Conservation (phyloP, 1,140 invertebrate species). For the Drosophila pseudoananassae region DNA sequence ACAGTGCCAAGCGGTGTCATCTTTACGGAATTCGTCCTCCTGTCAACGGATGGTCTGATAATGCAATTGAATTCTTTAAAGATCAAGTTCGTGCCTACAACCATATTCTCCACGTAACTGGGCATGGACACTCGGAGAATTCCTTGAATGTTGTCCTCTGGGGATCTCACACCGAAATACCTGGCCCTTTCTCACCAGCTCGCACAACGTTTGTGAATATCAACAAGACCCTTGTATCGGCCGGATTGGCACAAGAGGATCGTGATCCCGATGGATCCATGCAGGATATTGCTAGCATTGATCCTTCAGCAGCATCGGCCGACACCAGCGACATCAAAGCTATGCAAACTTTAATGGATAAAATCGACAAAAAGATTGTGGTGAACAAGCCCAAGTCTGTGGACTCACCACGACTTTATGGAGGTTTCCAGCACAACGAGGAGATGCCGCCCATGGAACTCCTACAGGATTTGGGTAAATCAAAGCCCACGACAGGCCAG, state of each 20-base stretch:
- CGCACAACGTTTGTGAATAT: constrained; percentile 43
- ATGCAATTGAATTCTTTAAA: constrained; percentile 43
- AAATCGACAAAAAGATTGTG: background rate
- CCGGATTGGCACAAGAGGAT: constrained; percentile 15
- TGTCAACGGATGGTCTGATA: constrained; percentile 15
- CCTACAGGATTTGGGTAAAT: constrained; percentile 37
- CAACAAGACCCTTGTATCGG: constrained; percentile 29
- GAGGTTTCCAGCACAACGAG: constrained; percentile 25
- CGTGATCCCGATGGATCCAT: background rate
- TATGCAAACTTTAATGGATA: background rate
- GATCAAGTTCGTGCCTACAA: constrained; percentile 26
- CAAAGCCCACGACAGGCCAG: constrained; percentile 25
- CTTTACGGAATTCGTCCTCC: constrained; percentile 29
- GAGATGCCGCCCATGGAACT: constrained; percentile 54
- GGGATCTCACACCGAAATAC: constrained; percentile 28
- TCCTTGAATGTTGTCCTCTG: constrained; percentile 31
- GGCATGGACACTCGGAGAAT: constrained; percentile 10
- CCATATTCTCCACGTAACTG: constrained; percentile 7
- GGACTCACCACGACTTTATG: background rate
- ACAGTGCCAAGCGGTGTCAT: constrained; percentile 37
- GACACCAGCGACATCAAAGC: background rate
- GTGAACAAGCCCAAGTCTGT: too few relatives aligned
- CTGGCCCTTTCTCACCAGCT: constrained; percentile 45
- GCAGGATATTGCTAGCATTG: background rate
- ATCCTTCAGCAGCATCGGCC: background rate